phyloP scores from a whole-genome alignment of 2,888 invertebrate species.

The Callimorpha dominula region DNA sequence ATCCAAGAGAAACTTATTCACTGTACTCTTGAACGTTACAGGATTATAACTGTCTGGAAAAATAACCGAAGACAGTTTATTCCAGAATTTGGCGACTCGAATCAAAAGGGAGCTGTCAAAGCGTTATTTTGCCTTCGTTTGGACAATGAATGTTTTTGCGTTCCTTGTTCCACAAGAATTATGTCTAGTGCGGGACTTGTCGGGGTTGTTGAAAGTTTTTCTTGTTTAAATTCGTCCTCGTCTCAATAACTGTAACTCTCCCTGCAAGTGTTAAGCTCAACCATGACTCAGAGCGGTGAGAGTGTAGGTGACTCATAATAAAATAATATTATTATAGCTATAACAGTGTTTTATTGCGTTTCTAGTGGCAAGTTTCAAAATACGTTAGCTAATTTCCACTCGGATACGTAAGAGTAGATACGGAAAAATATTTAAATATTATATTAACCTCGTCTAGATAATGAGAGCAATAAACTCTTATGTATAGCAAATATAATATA shows the following conservation, averaged over 20 bases:
- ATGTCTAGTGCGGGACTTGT: too few relatives aligned
- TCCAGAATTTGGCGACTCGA: too few relatives aligned
- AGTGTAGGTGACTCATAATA: not conserved
- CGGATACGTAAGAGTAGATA: not conserved
- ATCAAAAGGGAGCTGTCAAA: too few relatives aligned
- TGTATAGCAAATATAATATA: not conserved
- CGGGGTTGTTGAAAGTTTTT: too few relatives aligned
- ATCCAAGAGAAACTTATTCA: too few relatives aligned
- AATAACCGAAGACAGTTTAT: too few relatives aligned
- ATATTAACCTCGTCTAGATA: not conserved
- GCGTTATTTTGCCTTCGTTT: too few relatives aligned
- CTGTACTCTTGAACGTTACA: too few relatives aligned
- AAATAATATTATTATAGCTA: not conserved
- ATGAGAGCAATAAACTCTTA: not conserved
- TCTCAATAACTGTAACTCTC: not conserved
- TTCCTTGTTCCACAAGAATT: too few relatives aligned
- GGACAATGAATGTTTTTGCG: too few relatives aligned
- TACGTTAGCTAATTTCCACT: not conserved
- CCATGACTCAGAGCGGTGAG: conserved; percentile 1
- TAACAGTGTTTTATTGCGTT: not conserved
- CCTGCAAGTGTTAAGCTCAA: not conserved
- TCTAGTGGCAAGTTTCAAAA: not conserved
- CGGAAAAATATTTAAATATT: not conserved
- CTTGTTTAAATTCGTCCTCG: too few relatives aligned
- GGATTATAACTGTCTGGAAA: too few relatives aligned